Evolutionary conservation across 2,113 vertebrate species (phyloP), one percentile per base, ranked within the genome.

Genomic region (Thomomys bottae): DNA sequence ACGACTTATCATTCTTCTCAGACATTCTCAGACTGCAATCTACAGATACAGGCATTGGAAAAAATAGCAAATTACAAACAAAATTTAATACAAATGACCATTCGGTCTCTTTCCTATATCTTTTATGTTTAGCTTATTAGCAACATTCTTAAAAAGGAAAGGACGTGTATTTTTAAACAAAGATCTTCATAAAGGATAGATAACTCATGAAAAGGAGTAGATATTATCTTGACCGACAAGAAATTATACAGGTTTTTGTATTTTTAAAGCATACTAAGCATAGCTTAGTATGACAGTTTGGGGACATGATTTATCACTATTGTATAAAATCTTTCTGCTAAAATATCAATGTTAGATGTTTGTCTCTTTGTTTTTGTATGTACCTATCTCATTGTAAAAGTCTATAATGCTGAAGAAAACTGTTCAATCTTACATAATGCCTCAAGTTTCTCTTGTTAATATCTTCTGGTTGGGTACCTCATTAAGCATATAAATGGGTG

Each of bases 61-160:
- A 11, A 11, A 54, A 30, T n/a, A n/a, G n/a, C n/a, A 77, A 80
- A 72, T n/a, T 2, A 63, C 67, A 42, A 86, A 68, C 11, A 40
- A 77, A 66, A 89, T 84, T 84, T 84, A 93, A 76, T 21, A 32
- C 80, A 70, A 92, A 63, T 63, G 23, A 83, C 57, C 21, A 59
- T 32, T 66, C 4, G 21, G 14, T 72, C 88, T 61, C 9, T 59
- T 30, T 3, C 28, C 68, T 38, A 20, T 5, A 61, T 1, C 38
- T 6, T 12, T 90, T 40, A 45, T 6, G 79, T 63, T 79, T 75
- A 76, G 63, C 85, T 88, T 24, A 40, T 32, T 36, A 34, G 23
- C 38, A 79, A 87, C 7, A n/a, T 21, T 28, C 28, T 57, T 68
- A 32, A 64, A 84, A 42, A 67, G 5, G 18, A 45, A 30, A 83